These are phyloP conservation scores for Pollenia griseotomentosa DNA, from an alignment of 2,888 invertebrate species.

Conservation along the genomic window DNA sequence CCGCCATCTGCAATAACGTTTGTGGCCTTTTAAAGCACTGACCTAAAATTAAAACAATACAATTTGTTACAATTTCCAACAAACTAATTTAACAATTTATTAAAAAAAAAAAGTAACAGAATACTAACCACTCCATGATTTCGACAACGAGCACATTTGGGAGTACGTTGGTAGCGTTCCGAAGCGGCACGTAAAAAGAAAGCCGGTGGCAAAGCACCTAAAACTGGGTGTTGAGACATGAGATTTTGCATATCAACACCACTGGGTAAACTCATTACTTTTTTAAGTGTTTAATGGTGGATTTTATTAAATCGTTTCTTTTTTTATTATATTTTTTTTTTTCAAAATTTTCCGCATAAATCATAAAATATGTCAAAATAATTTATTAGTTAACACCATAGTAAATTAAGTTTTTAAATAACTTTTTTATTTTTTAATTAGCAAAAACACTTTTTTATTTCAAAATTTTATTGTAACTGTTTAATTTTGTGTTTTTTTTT, in stretches of 20 bases:
- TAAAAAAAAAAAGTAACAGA: not conserved
- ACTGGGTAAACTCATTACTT: conserved; percentile 91
- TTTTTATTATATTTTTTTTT: not conserved
- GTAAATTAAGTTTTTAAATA: no score
- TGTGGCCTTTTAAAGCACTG: conserved; percentile 91
- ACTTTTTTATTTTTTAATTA: no score
- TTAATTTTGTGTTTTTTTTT: not conserved
- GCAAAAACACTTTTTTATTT: no score
- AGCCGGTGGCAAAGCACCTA: conserved; percentile 93
- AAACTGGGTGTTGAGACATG: conserved; percentile 93
- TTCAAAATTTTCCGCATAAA: not conserved
- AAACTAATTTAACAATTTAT: not conserved
- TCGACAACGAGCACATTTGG: conserved; percentile 98
- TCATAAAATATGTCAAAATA: not conserved
- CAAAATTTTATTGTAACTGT: no score
- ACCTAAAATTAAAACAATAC: conserved; percentile 79
- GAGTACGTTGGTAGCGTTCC: conserved; percentile 97
- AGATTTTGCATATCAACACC: conserved; percentile 94
- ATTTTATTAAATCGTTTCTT: conserved; percentile 32
- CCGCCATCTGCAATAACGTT: conserved; percentile 98
- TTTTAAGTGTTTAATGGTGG: not conserved
- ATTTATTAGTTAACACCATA: no score
- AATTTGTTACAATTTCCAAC: not conserved
- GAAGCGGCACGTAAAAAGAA: conserved; percentile 94
- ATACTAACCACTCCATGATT: conserved; percentile 98